These are phyloP conservation scores for Hippocampus kuda DNA, from an alignment of 2,797 vertebrate species.

Conservation along the genomic window DNA sequence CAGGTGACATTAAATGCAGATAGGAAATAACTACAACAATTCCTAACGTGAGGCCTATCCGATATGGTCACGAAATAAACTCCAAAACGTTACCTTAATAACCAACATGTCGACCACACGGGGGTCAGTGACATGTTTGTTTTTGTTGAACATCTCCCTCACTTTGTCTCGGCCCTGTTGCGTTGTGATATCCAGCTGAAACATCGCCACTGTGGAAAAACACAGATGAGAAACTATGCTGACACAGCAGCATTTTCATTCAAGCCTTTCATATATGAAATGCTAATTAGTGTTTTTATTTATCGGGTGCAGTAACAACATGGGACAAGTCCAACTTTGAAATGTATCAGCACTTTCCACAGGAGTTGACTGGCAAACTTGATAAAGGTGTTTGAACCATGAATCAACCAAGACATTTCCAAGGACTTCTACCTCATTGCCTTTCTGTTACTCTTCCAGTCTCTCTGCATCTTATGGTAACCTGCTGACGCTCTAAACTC, in stretches of 20 bases:
- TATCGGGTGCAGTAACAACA: not conserved
- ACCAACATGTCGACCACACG: slow-evolving; percentile 87
- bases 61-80: not conserved
- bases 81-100: slow-evolving; percentile 77
- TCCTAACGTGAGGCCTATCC: not conserved
- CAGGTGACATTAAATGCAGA: slow-evolving; percentile 2
- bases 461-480: no score
- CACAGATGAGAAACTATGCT: slow-evolving; percentile 55
- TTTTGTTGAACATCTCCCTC: slow-evolving; percentile 84
- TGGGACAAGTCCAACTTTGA: not conserved
- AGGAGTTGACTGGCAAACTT: no score
- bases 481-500: no score
- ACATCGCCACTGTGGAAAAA: slow-evolving; percentile 65
- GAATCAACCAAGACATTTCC: no score
- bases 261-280: not conserved
- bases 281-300: not conserved
- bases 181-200: slow-evolving; percentile 80
- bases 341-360: no score
- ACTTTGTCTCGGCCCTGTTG: slow-evolving; percentile 80
- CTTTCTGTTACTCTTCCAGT: no score
- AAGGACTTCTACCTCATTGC: no score
- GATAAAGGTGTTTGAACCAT: no score
- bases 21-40: not conserved
- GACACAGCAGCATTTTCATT: not conserved
- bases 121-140: slow-evolving; percentile 79